Base-by-base conservation (phyloP, 2,888 invertebrate species). In the Rhabditoides inermis region DNA sequence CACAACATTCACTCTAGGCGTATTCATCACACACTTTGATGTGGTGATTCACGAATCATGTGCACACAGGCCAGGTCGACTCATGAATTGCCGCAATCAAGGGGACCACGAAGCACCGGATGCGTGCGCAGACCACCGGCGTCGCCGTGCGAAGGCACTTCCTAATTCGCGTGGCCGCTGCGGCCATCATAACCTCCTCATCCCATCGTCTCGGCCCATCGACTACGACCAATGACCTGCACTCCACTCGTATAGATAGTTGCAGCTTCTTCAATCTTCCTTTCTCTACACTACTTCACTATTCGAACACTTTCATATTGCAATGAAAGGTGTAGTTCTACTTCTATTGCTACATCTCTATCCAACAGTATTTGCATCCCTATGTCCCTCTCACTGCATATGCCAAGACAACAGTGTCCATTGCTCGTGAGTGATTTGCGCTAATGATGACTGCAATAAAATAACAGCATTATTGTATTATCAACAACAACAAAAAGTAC, bases 331-430 rank as follows among this genome's bases (percentile, higher is more conserved):
- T 4, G 6, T 41, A 30, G 23, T 30, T 39, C 32, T 32, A 10
- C 32, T 32, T n/a, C n/a, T 32, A 32, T 32, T 15, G 7, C 32
- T 10, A 10, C 32, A 32, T 10, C 32, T 32, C 32, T 15, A 10
- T 32, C 32, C 7, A 22, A 45, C 45, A 15, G 30, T 32, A 22
- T 45, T 5, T 23, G 22, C 49, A n/a, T 30, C 63, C 18, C 50
- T 53, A n/a, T 67, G 66, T 40, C 66, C 66, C 6, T 41, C 55
- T n/a, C 66, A 67, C 42, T 67, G 66, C 50, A 51, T 63, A 39
- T 67, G 66, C 52, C 49, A 59, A 15, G 61, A 63, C 42, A 55
- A 58, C 49, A 55, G 59, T 49, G 61, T 67, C 26, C 58, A 60
- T 26, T 67, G 66, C 64, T 57, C 61, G 66, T 66, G 48, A 62